phyloP scores from a whole-genome alignment of 2,888 invertebrate genomes.

The Drosophila meridionalis region DNA sequence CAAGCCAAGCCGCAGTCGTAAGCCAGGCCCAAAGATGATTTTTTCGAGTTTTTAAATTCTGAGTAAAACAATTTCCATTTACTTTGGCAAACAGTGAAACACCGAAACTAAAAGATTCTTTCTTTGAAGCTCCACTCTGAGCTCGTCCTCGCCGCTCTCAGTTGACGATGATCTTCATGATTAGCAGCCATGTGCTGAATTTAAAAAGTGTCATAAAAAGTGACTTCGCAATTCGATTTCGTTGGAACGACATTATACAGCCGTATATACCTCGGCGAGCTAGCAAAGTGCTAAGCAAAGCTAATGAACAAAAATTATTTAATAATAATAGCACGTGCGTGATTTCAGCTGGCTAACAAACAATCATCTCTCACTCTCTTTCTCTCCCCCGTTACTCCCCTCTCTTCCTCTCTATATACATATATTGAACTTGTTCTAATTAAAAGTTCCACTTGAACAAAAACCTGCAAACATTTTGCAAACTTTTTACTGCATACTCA shows the following conservation, averaged over 20 bases:
- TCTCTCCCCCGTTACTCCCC: background rate
- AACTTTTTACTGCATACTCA: background rate
- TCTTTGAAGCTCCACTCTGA: conserved; percentile 19
- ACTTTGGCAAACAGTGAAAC: conserved; percentile 32
- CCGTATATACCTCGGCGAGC: background rate
- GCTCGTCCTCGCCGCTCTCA: background rate
- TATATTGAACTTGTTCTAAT: background rate
- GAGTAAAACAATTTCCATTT: conserved; percentile 72
- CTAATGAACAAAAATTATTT: conserved; percentile 43
- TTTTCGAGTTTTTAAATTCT: conserved; percentile 65
- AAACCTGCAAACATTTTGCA: background rate
- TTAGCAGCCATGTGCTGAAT: conserved; percentile 61
- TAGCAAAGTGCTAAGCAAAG: conserved; percentile 48
- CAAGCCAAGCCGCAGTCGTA: background rate
- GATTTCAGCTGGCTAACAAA: conserved; percentile 6
- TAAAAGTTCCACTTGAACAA: background rate
- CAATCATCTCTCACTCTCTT: background rate
- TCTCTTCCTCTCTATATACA: background rate
- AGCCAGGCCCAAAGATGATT: conserved; percentile 42
- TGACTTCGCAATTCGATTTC: conserved; percentile 41
- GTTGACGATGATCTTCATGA: conserved; percentile 15
- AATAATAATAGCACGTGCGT: conserved; percentile 26
- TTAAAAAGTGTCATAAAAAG: conserved; percentile 35
- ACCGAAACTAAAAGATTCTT: conserved; percentile 18
- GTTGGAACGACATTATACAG: conserved; percentile 18